Evolutionary conservation across 1,140 invertebrate species (phyloP), one percentile per base, ranked within the genome.

Genomic region (Papilio glaucus): DNA sequence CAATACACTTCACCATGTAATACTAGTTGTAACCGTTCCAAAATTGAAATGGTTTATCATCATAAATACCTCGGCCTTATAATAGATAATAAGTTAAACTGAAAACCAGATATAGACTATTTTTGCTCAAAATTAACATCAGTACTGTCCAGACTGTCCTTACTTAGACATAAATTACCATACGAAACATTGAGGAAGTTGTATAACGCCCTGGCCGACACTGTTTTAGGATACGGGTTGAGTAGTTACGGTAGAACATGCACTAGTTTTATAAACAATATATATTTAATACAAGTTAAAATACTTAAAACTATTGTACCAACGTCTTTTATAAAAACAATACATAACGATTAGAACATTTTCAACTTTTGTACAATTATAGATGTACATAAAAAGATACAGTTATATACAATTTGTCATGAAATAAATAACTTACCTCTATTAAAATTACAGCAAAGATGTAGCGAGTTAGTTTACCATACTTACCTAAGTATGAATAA

Each of bases 261-360:
- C n/a, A n/a, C n/a, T n/a, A n/a, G n/a, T n/a, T n/a, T n/a, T n/a
- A n/a, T n/a, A n/a, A n/a, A n/a, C n/a, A n/a, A n/a, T n/a, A n/a
- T n/a, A n/a, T n/a, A 77, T 77, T 10, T 65, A 69, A 33, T 79
- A 29, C 73, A 79, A 65, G 3, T 70, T 24, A 74, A 57, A 75
- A 62, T 77, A 12, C 15, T 77, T 26, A 80, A 80, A 77, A 53
- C 4, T 0, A 72, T 77, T 60, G 67, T 45, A 39, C 24, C 61
- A 69, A 69, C 37, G 26, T 8, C 61, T 18, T 68, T n/a, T n/a
- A n/a, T 53, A 15, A 62, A 72, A 49, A 45, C 41, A 72, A 60
- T 18, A 10, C 53, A 60, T 13, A 72, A 72, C 38, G 42, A 45
- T 15, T 15, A 45, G 5, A 15, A 45, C 4, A 45, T 45, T 15